These are phyloP conservation scores for Molanna angustata DNA, from an alignment of 2,888 invertebrate genomes.

Conservation along the genomic window DNA sequence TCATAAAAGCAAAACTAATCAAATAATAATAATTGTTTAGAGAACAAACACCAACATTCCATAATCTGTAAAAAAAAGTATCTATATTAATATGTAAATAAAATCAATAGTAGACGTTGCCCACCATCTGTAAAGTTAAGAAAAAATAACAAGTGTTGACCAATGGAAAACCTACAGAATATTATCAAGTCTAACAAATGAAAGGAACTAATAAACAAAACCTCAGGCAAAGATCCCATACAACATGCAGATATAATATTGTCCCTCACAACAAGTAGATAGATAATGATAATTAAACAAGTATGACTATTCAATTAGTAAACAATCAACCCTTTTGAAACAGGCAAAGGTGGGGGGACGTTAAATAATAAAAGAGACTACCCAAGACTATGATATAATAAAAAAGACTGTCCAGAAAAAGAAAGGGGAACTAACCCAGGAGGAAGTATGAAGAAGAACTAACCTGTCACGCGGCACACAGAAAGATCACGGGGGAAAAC, in stretches of 20 bases:
- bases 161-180: too few species aligned
- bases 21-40: too few species aligned
- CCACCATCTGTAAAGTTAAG: too few species aligned
- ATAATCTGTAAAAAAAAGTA: too few species aligned
- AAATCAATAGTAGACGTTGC: too few species aligned
- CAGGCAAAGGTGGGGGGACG: conserved; percentile 36
- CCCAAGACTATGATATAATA: conserved; percentile 37
- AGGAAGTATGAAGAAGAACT: conserved; percentile 40
- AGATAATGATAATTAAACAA: conserved; percentile 16
- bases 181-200: too few species aligned
- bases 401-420: conserved; percentile 9
- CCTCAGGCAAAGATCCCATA: conserved; percentile 25
- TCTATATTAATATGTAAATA: too few species aligned
- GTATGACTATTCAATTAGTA: conserved; percentile 36
- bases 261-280: not conserved
- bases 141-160: too few species aligned
- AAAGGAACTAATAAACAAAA: too few species aligned
- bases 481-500: conserved; percentile 74
- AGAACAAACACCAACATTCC: too few species aligned
- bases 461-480: conserved; percentile 66
- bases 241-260: conserved; percentile 21
- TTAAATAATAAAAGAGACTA: conserved; percentile 36
- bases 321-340: conserved; percentile 59
- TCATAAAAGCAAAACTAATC: too few species aligned
- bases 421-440: conserved; percentile 32